A percentile compares a stretch with the other conserved stretches of the same genome.
phyloP scores from a whole-genome alignment of 1,140 invertebrate species.

The Adelges cooleyi region DNA sequence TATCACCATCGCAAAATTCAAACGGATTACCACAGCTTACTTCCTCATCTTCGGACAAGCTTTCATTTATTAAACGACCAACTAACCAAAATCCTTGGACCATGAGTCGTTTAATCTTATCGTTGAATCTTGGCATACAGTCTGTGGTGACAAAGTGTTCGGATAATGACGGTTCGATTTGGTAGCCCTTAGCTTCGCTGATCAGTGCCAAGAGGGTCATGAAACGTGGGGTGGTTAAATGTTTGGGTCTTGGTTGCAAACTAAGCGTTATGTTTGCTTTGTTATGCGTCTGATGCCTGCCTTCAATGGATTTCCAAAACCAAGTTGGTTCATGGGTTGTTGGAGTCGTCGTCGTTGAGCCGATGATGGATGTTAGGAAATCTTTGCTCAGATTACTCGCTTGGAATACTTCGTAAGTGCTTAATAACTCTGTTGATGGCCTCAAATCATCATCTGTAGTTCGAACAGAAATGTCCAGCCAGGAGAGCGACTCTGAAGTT shows the following conservation, averaged over 20 bases:
- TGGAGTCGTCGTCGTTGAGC: not conserved
- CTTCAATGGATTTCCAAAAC: constrained; percentile 22
- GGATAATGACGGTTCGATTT: constrained; percentile 20
- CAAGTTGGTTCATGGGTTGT: not conserved
- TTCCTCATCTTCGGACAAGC: constrained; percentile 26
- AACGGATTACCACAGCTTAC: constrained; percentile 29
- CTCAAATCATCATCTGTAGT: constrained; percentile 8
- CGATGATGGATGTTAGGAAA: constrained; percentile 7
- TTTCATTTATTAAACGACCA: constrained; percentile 28
- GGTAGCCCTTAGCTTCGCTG: constrained; percentile 21
- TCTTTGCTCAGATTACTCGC: constrained; percentile 17
- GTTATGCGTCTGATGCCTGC: constrained; percentile 1
- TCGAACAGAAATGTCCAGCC: constrained; percentile 17
- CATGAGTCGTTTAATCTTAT: constrained; percentile 23
- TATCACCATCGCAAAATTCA: constrained; percentile 27
- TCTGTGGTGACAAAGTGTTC: not conserved
- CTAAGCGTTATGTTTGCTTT: constrained; percentile 15
- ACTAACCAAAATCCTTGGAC: constrained; percentile 29
- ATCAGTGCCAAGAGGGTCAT: constrained; percentile 28
- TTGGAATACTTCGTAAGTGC: constrained; percentile 14
- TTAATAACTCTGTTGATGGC: constrained; percentile 1
- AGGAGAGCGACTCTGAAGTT: not conserved
- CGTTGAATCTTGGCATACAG: constrained; percentile 16
- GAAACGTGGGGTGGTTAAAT: constrained; percentile 26
- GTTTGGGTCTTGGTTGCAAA: constrained; percentile 5